Base-by-base conservation (phyloP, 2,888 invertebrate genomes). In the Muscina levida region DNA sequence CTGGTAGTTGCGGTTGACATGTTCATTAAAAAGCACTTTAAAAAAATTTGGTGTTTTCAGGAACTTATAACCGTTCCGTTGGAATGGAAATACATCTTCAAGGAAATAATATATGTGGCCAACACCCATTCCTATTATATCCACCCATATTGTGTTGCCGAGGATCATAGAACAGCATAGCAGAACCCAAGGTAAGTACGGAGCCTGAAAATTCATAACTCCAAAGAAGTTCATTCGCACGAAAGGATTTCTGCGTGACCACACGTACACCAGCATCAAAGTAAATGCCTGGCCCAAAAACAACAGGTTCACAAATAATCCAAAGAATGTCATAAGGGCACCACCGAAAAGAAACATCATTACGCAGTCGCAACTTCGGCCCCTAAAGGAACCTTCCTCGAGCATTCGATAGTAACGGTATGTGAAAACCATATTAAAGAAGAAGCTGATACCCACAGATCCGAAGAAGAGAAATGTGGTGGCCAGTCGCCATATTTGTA, bases 201-300 rank as follows among this genome's bases (percentile, higher is more conserved):
- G 99, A 37, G 99, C 99, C 92, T 96, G 96, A 90, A 99, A 97
- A 91, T 98, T 98, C 86, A 97, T 93, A 72, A 99, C 93, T 59
- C 99, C 99, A 91, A 99, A 99, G 91, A 99, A 99, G 90, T 98
- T 99, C 97, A 99, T 97, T 79, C 97, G 93, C 19, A 98, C 95
- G 90, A 95, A 95, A 0, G 98, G 97, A 92, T 99, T 99, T 83
- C 99, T 93, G 85, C 99, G 93, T 71, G 98, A 97, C 99, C 99
- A 99, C 44, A 99, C 95, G 91, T 99, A 99, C 0, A 99, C 99
- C 87, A 99, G 92, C 99, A 99, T 99, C 84, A 99, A 96, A 10
- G 99, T 99, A 90, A 99, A 98, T 19, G 99, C 99, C 92, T 99
- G 99, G 10, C 99, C 99, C 89, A 99, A 92, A 92, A 99, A 99